A percentile compares a stretch with the other conserved stretches of the same genome.
Evolutionary conservation across 2,797 vertebrate genomes (phyloP).

Genomic region (Spheniscus humboldti): DNA sequence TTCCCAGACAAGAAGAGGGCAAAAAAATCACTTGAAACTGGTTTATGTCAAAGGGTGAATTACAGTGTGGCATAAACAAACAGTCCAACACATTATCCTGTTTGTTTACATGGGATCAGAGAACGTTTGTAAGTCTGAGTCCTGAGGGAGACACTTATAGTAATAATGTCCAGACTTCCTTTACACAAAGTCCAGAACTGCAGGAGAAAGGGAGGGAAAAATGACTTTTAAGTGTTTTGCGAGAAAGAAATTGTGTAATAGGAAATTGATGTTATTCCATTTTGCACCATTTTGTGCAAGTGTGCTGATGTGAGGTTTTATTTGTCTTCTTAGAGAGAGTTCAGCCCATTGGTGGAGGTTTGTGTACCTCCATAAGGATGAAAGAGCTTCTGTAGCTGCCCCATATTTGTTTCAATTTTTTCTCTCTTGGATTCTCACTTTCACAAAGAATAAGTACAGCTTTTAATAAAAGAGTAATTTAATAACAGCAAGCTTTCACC

Average conservation of each 20-base stretch:
- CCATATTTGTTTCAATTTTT: not conserved
- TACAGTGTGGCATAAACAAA: constrained; percentile 29
- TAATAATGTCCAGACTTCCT: constrained; percentile 42
- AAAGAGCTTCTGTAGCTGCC: not conserved
- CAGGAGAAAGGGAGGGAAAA: not conserved
- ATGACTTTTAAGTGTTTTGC: not conserved
- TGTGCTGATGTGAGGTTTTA: not conserved
- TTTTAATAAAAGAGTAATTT: not conserved
- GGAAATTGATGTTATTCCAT: not conserved
- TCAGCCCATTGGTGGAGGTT: not conserved
- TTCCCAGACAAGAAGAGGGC: not conserved
- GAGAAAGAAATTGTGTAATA: not conserved
- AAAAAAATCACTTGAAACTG: not conserved
- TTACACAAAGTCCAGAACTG: not conserved
- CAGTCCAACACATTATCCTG: constrained; percentile 11
- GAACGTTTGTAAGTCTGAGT: not conserved
- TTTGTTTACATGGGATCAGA: constrained; percentile 14
- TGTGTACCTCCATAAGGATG: not conserved
- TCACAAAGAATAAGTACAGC: not conserved
- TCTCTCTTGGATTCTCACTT: not conserved
- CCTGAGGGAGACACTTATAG: not conserved
- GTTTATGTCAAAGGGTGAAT: constrained; percentile 18
- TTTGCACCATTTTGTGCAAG: not conserved
- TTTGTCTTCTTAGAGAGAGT: not conserved
- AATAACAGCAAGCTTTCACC: not conserved